Evolutionary conservation across 2,797 vertebrate genomes (phyloP).

Genomic region (Sebastes hubbsi): DNA sequence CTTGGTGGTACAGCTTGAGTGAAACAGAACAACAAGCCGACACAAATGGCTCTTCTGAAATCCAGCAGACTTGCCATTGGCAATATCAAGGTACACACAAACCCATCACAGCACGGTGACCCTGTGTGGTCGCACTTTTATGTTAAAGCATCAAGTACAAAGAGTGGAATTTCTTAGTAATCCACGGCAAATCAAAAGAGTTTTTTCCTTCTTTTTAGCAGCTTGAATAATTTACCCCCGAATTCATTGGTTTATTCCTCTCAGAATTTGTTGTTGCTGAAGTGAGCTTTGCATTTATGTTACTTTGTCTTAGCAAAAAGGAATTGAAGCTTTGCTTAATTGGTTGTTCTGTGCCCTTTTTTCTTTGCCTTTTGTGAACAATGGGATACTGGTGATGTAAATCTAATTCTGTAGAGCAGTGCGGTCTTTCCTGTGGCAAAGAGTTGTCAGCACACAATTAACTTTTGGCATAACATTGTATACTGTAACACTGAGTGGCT

Average conservation of each 20-base stretch:
- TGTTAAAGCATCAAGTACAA: conserved; percentile 23
- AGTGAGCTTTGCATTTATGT: conserved; percentile 44
- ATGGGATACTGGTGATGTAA: conserved; percentile 64
- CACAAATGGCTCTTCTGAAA: conserved; percentile 58
- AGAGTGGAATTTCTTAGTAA: conserved; percentile 33
- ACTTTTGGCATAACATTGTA: conserved; percentile 70
- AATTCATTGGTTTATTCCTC: conserved; percentile 46
- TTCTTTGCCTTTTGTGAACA: conserved; percentile 64
- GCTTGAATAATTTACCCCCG: conserved; percentile 53
- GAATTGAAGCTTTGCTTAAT: conserved; percentile 73
- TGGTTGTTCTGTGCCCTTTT: conserved; percentile 73
- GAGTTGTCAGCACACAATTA: conserved; percentile 77
- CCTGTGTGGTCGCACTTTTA: conserved; percentile 30
- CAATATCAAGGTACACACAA: conserved; percentile 24
- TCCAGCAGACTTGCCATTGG: conserved; percentile 30
- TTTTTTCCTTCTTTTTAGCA: conserved; percentile 9
- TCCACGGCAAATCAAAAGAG: conserved; percentile 43
- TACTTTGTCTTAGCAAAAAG: conserved; percentile 46
- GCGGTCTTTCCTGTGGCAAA: conserved; percentile 60
- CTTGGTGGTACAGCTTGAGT: conserved; percentile 38
- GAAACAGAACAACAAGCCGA: conserved; percentile 38
- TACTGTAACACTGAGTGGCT: conserved; percentile 58
- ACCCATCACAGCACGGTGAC: conserved; percentile 38
- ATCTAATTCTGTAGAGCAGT: conserved; percentile 63
- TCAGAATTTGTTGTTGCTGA: conserved; percentile 42